Percentiles rank a stretch among this genome's conserved stretches.
These are phyloP conservation scores for Chrysodeixis includens DNA, from an alignment of 2,888 invertebrate species.

Conservation along the genomic window DNA sequence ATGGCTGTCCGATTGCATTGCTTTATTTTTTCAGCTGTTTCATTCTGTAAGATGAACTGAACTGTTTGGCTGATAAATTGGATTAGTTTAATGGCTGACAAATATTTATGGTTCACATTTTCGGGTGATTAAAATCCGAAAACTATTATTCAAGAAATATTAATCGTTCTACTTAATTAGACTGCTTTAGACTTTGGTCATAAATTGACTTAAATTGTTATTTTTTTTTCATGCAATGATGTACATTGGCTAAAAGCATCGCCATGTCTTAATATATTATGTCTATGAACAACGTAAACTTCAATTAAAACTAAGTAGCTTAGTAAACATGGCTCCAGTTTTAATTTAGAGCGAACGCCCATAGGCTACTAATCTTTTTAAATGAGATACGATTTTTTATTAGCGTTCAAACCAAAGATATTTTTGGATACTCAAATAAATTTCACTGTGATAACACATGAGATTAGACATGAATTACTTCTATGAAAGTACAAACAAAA, in stretches of 20 bases:
- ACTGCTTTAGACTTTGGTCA: neutral
- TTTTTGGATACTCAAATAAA: slow-evolving; percentile 42
- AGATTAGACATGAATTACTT: no score
- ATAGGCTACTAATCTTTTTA: slow-evolving; percentile 57
- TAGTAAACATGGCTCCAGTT: slow-evolving; percentile 46
- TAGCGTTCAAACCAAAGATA: slow-evolving; percentile 47
- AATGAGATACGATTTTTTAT: slow-evolving; percentile 56
- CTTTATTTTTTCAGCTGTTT: slow-evolving; percentile 12
- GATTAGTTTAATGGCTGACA: neutral
- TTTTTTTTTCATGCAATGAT: slow-evolving; percentile 5
- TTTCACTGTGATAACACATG: neutral
- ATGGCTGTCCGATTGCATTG: slow-evolving; percentile 33
- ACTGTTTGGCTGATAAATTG: no score
- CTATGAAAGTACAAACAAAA: neutral
- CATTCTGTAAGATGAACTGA: neutral
- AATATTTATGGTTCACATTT: neutral
- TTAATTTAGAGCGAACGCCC: slow-evolving; percentile 54
- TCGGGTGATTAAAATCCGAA: neutral
- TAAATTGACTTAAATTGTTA: neutral
- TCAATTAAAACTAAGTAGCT: slow-evolving; percentile 60
- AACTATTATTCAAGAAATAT: neutral
- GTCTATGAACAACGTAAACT: slow-evolving; percentile 22
- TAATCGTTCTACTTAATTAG: neutral
- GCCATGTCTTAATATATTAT: slow-evolving; percentile 9
- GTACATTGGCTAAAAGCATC: slow-evolving; percentile 8